A percentile compares a stretch with the other conserved stretches of the same genome.
These are phyloP conservation scores for Coregonus ussuriensis DNA, from an alignment of 2,797 vertebrate genomes.

Conservation along the genomic window DNA sequence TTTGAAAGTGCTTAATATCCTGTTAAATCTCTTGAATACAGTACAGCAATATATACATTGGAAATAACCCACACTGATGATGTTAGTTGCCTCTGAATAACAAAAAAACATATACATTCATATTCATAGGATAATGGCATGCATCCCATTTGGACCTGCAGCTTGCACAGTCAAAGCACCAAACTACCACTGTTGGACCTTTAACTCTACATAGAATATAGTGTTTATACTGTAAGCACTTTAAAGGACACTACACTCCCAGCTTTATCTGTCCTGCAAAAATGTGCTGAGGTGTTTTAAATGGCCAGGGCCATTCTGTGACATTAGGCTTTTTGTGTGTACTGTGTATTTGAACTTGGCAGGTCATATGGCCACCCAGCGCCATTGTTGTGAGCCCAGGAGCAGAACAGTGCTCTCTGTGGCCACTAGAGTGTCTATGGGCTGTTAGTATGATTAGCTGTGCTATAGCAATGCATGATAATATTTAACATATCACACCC, in stretches of 20 bases:
- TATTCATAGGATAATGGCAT: not conserved
- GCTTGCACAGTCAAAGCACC: not conserved
- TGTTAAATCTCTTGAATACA: not conserved
- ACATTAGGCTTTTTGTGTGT: conserved; percentile 51
- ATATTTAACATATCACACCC: not conserved
- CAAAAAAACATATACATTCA: not conserved
- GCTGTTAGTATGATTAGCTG: not conserved
- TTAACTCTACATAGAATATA: not conserved
- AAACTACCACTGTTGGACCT: not conserved
- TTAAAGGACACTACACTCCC: conserved; percentile 2
- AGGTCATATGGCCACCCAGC: conserved; percentile 23
- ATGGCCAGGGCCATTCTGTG: conserved; percentile 25
- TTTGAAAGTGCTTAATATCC: not conserved
- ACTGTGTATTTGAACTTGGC: conserved; percentile 45
- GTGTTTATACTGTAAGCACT: conserved; percentile 8
- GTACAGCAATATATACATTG: not conserved
- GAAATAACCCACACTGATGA: not conserved
- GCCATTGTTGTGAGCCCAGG: conserved; percentile 36
- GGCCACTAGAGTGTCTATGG: not conserved
- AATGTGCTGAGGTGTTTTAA: conserved; percentile 60
- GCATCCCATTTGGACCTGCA: not conserved
- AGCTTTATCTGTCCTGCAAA: conserved; percentile 24
- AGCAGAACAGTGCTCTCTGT: not conserved
- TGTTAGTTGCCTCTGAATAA: not conserved
- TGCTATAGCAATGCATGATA: not conserved